Base-by-base conservation (phyloP, 2,888 invertebrate species). In the Chrysomela aeneicollis region DNA sequence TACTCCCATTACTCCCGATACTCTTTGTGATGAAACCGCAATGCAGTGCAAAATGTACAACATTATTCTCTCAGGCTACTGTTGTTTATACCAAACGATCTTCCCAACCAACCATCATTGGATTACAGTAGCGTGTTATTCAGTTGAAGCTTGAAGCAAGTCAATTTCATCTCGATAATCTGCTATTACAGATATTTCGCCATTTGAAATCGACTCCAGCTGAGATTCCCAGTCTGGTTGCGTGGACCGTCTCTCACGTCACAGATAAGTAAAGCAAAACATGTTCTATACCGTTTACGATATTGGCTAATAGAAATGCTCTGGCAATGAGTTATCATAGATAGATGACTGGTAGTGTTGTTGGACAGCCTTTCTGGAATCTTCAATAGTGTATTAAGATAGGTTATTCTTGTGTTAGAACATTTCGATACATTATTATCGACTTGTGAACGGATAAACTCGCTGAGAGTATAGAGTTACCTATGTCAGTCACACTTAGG, bases 131-230 rank as follows among this genome's bases (percentile, higher is more conserved):
- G 42, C 42, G n/a, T n/a, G 42, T 42, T 35, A 8, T 9, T 42
- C 42, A n/a, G 42, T 42, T 15, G 4, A 15, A 42, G 57, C 57
- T 57, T 10, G 17, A 22, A 30, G 57, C 57, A 30, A 46, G 57
- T 46, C 57, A 57, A 46, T 57, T 57, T 17, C 42, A 57, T 57
- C 57, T 26, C 30, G 57, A 57, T 57, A 46, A 30, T 57, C 30
- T 18, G 57, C 57, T 46, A 46, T 57, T 57, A 47, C 21, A 46
- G 57, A 57, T 57, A 57, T 47, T 57, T 17, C 22, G 46, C 57
- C 6, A 55, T 55, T 42, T 55, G 42, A 42, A 54, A 55, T 26
- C 42, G 55, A 55, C 21, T 18, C 26, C 42, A 42, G 55, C 22
- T 42, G 21, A 55, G 55, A 22, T n/a, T n/a, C n/a, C n/a, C n/a